phyloP scores from a whole-genome alignment of 2,888 invertebrate genomes.

The Mesorhabditis sp. region DNA sequence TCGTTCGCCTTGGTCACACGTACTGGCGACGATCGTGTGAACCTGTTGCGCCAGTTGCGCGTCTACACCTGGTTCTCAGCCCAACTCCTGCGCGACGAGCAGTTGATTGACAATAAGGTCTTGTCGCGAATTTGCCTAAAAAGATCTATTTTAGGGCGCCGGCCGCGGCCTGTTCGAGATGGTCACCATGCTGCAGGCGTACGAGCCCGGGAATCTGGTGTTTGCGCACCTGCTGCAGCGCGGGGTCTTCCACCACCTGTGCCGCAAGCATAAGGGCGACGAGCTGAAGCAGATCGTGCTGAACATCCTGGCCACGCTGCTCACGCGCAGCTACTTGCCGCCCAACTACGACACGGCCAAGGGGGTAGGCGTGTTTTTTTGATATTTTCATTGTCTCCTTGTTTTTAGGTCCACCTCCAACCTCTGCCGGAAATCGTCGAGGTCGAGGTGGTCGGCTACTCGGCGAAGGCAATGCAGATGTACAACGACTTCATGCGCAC shows the following conservation, averaged over 20 bases:
- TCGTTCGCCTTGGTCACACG: constrained; percentile 48
- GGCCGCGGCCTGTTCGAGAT: constrained; percentile 49
- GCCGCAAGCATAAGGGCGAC: constrained; percentile 9
- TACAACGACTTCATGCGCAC: no score
- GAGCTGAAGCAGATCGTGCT: constrained; percentile 39
- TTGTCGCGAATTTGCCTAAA: background rate
- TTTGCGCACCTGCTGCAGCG: constrained; percentile 51
- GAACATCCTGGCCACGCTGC: constrained; percentile 45
- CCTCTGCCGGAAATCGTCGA: no score
- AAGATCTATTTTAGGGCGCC: constrained; percentile 31
- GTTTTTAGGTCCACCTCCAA: no score
- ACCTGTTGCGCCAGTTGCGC: constrained; percentile 40
- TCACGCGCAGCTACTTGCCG: constrained; percentile 26
- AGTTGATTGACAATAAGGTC: constrained; percentile 47
- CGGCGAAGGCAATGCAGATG: no score
- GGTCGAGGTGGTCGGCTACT: no score
- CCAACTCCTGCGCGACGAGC: constrained; percentile 49
- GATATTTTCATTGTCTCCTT: no score
- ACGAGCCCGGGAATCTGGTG: constrained; percentile 49
- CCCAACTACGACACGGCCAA: no score
- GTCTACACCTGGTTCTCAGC: constrained; percentile 48
- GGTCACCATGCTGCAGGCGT: constrained; percentile 38
- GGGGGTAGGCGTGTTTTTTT: no score
- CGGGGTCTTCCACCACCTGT: constrained; percentile 30
- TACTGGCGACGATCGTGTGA: constrained; percentile 26